Evolutionary conservation across 2,113 vertebrate genomes (phyloP).

Genomic region (Plestiodon gilberti): DNA sequence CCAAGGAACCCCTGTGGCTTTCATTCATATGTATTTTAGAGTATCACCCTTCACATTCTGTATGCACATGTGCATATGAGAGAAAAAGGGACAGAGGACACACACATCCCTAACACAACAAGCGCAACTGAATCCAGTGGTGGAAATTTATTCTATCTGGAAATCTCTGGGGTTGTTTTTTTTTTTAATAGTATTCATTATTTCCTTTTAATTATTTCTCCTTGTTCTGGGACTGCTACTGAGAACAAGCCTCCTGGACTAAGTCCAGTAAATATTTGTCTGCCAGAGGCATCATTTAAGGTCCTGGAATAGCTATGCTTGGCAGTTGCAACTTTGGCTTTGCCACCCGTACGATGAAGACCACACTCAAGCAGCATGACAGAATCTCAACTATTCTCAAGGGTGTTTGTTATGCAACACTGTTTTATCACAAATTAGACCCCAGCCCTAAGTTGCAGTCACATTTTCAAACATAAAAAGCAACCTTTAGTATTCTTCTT

Average conservation of each 20-base stretch:
- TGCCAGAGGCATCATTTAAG: not conserved
- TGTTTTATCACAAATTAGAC: not conserved
- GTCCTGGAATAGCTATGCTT: not conserved
- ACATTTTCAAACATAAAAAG: not conserved
- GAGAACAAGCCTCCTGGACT: constrained; percentile 23
- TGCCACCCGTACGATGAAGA: not conserved
- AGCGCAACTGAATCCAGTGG: not conserved
- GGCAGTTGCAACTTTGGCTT: not conserved
- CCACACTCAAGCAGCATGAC: constrained; percentile 32
- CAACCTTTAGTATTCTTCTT: not conserved
- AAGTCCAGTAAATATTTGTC: constrained; percentile 46
- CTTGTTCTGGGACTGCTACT: not conserved
- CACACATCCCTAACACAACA: not conserved
- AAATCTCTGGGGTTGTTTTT: constrained; percentile 4
- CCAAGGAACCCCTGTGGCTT: not conserved
- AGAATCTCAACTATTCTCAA: constrained; percentile 41
- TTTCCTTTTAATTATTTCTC: constrained; percentile 15
- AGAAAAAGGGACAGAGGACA: not conserved
- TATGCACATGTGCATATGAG: not conserved
- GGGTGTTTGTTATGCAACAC: not conserved
- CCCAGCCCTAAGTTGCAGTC: not conserved
- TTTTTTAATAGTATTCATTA: constrained; percentile 41
- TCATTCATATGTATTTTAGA: not conserved
- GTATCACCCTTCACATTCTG: not conserved
- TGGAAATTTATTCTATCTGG: not conserved